Percentiles rank a stretch among this genome's conserved stretches.
Evolutionary conservation across 1,140 invertebrate species (phyloP).

Genomic region (Eumeta japonica): DNA sequence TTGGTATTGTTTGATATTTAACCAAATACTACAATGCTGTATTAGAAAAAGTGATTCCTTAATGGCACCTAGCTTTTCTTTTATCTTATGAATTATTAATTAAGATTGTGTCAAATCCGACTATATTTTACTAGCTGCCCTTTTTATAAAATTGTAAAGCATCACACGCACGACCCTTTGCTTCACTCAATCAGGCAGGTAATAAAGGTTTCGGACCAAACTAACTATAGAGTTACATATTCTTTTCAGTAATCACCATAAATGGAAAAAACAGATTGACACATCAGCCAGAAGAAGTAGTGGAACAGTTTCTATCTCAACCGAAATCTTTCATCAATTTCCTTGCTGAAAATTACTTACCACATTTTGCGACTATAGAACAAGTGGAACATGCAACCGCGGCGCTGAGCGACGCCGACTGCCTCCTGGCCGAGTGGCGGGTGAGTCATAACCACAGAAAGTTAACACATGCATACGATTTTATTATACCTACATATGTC

Average conservation of each 20-base stretch:
- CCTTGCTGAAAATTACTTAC: constrained; percentile 72
- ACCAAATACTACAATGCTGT: too few species aligned
- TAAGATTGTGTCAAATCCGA: too few species aligned
- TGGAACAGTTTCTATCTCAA: constrained; percentile 64
- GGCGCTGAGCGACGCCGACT: constrained; percentile 63
- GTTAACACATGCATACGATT: constrained; percentile 2
- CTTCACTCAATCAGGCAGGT: too few species aligned
- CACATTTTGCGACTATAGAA: constrained; percentile 64
- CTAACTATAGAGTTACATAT: too few species aligned
- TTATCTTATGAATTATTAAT: too few species aligned
- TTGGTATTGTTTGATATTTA: too few species aligned
- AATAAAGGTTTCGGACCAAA: too few species aligned
- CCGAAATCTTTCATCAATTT: constrained; percentile 66
- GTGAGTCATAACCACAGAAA: constrained; percentile 29
- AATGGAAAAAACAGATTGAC: constrained; percentile 49
- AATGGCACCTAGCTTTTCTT: too few species aligned
- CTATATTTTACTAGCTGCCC: too few species aligned
- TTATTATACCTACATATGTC: not conserved
- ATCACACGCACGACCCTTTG: too few species aligned
- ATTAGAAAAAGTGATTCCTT: too few species aligned
- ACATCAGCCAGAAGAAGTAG: constrained; percentile 64
- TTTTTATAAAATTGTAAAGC: too few species aligned
- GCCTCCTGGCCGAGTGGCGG: constrained; percentile 66
- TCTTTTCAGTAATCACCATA: constrained; percentile 23
- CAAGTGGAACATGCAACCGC: constrained; percentile 59